phyloP scores from a whole-genome alignment of 2,888 invertebrate genomes.

The Magallana nippona region DNA sequence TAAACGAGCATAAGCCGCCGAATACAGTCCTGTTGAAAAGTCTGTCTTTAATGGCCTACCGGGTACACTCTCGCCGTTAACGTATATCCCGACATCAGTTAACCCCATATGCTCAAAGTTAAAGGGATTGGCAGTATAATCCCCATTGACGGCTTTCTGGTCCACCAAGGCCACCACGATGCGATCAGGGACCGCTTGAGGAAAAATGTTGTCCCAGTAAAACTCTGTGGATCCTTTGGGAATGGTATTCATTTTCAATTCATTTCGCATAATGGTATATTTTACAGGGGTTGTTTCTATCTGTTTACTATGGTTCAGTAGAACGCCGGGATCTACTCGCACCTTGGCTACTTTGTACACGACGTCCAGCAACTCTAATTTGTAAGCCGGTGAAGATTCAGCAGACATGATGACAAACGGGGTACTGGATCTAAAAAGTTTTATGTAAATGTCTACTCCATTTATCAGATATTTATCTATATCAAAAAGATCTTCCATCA shows the following conservation, averaged over 20 bases:
- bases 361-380: conserved; percentile 28
- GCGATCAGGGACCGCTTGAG: conserved; percentile 36
- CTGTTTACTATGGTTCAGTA: conserved; percentile 28
- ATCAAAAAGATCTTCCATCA: conserved; percentile 36
- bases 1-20: conserved; percentile 35
- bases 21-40: conserved; percentile 38
- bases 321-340: conserved; percentile 19
- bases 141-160: conserved; percentile 44
- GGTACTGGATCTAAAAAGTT: conserved; percentile 30
- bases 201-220: conserved; percentile 45
- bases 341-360: conserved; percentile 11
- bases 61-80: conserved; percentile 43
- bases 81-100: conserved; percentile 36
- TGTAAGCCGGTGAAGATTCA: not conserved
- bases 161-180: conserved; percentile 35
- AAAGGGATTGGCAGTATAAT: conserved; percentile 44
- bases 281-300: conserved; percentile 24
- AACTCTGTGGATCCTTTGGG: conserved; percentile 42
- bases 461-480: conserved; percentile 39
- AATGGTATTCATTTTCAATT: conserved; percentile 44
- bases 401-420: conserved; percentile 34
- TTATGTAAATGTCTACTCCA: conserved; percentile 43
- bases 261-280: conserved; percentile 34
- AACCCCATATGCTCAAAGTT: conserved; percentile 41
- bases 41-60: conserved; percentile 41